A percentile compares a stretch with the other conserved stretches of the same genome.
Conservation (phyloP, 2,888 invertebrate genomes). For the Lasioglossum lativentre region DNA sequence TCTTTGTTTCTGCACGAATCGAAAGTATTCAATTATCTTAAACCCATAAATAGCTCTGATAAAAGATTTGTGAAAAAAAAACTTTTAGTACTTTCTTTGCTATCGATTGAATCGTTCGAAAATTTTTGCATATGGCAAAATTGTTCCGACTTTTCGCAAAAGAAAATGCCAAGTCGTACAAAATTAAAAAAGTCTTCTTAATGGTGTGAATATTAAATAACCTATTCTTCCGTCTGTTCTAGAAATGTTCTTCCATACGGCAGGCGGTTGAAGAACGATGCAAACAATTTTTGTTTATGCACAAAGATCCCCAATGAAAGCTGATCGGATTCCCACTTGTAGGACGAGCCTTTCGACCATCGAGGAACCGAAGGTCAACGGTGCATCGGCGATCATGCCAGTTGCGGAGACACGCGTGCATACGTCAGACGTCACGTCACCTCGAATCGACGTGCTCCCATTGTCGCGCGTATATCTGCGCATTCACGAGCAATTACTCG, state of each 20-base stretch:
- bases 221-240: background rate
- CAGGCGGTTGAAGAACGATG: background rate
- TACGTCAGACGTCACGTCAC: constrained; percentile 56
- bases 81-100: too few relatives aligned
- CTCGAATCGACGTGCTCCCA: constrained; percentile 68
- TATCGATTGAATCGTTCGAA: too few relatives aligned
- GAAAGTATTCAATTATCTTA: background rate
- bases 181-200: too few relatives aligned
- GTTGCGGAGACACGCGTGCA: background rate
- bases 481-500: constrained; percentile 84
- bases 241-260: background rate
- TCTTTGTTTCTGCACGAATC: background rate
- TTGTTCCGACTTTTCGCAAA: too few relatives aligned
- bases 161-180: too few relatives aligned
- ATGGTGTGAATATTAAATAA: background rate
- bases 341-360: background rate
- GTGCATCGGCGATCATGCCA: constrained; percentile 16
- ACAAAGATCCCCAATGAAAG: background rate
- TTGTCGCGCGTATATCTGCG: constrained; percentile 78
- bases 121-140: too few relatives aligned
- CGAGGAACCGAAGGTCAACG: constrained; percentile 37
- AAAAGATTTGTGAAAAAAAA: too few relatives aligned
- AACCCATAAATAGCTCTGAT: too few relatives aligned
- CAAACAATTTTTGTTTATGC: background rate
- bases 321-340: background rate